Conservation (phyloP, 2,113 vertebrate species). For the Ellobius talpinus region DNA sequence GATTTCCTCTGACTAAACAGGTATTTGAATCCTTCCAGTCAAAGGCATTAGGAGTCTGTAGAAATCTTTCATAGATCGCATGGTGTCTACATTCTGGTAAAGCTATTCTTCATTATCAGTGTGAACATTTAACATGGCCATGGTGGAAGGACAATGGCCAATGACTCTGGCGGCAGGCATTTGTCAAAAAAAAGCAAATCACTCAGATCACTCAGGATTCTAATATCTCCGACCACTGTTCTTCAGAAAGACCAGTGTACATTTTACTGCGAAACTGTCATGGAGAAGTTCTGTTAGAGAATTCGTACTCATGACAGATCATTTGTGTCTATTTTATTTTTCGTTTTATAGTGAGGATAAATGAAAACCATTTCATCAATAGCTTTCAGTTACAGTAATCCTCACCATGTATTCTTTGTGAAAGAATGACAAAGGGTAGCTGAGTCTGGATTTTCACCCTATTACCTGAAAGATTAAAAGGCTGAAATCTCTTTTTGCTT, state of each 20-base stretch:
- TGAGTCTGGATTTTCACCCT: not conserved
- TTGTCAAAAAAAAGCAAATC: not conserved
- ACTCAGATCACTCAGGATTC: not conserved
- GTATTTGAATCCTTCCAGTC: slow-evolving; percentile 1
- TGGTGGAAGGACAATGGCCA: not conserved
- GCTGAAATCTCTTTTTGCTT: slow-evolving; percentile 34
- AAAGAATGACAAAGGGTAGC: not conserved
- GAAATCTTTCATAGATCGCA: slow-evolving; percentile 5
- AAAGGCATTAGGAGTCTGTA: slow-evolving; percentile 6
- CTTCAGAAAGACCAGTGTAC: not conserved
- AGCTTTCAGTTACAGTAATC: slow-evolving; percentile 39
- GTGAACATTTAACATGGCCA: not conserved
- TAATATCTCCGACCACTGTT: not conserved
- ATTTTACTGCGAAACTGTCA: not conserved
- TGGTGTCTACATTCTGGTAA: not conserved
- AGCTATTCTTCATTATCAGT: not conserved
- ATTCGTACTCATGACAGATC: not conserved
- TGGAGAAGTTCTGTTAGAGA: not conserved
- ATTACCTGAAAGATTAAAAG: not conserved
- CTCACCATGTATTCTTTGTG: slow-evolving; percentile 36
- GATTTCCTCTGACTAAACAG: not conserved
- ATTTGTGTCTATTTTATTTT: slow-evolving; percentile 60
- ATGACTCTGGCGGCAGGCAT: not conserved
- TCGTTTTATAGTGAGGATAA: slow-evolving; percentile 16
- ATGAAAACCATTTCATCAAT: slow-evolving; percentile 35